A percentile compares a stretch with the other conserved stretches of the same genome.
Evolutionary conservation across 1,140 invertebrate genomes (phyloP).

Genomic region (Anadara kagoshimensis): DNA sequence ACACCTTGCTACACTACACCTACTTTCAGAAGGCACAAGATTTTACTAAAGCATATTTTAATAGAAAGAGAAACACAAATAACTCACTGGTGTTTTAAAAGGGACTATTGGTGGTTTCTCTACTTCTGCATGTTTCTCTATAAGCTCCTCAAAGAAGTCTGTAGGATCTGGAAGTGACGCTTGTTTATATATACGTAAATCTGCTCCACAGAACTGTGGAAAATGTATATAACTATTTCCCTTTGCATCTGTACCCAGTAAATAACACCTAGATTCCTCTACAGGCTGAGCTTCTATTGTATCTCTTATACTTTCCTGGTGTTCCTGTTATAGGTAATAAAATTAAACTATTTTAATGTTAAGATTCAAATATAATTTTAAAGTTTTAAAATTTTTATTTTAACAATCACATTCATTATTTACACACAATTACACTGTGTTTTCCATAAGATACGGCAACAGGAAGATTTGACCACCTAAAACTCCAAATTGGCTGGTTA

Average conservation of each 20-base stretch:
- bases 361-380: slow-evolving; percentile 16
- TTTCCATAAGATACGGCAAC: too few relatives aligned
- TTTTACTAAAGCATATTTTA: too few relatives aligned
- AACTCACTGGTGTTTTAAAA: too few relatives aligned
- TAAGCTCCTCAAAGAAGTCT: slow-evolving; percentile 1
- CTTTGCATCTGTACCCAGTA: slow-evolving; percentile 77
- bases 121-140: not conserved
- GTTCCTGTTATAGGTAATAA: slow-evolving; percentile 64
- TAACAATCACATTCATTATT: too few relatives aligned
- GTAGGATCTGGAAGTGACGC: slow-evolving; percentile 29
- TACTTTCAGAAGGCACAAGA: too few relatives aligned
- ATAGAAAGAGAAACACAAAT: too few relatives aligned
- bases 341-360: too few relatives aligned
- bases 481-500: too few relatives aligned
- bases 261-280: slow-evolving; percentile 69
- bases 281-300: slow-evolving; percentile 69
- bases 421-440: too few relatives aligned
- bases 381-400: not conserved
- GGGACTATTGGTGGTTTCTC: not conserved
- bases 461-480: too few relatives aligned
- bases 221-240: slow-evolving; percentile 79
- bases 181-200: slow-evolving; percentile 78
- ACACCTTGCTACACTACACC: too few relatives aligned
- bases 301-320: slow-evolving; percentile 73
- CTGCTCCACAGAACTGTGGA: slow-evolving; percentile 78